These are phyloP conservation scores for Xiphorhynchus erythropygius DNA, from an alignment of 2,797 vertebrate genomes.

Conservation along the genomic window DNA sequence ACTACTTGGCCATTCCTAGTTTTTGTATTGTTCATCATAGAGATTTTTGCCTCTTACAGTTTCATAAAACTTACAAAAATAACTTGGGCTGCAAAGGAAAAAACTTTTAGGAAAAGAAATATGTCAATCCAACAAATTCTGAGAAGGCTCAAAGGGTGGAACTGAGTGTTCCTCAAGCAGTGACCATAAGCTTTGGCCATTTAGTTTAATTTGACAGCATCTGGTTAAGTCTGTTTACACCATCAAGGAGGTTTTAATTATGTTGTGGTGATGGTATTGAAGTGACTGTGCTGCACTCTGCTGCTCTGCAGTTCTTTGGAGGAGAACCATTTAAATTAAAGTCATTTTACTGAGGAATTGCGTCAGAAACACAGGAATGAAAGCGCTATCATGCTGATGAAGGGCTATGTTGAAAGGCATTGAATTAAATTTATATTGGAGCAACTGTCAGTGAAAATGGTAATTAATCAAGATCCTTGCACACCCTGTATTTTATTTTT, in stretches of 20 bases:
- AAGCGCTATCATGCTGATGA: neutral
- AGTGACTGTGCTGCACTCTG: neutral
- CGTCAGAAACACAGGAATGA: neutral
- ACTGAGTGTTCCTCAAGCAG: neutral
- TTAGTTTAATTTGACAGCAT: neutral
- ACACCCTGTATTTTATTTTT: neutral
- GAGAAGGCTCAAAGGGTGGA: neutral
- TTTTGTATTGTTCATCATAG: neutral
- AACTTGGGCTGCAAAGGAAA: neutral
- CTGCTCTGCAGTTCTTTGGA: neutral
- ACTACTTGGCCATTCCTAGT: neutral
- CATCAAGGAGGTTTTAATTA: neutral
- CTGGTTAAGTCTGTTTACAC: neutral
- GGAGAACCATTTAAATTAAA: neutral
- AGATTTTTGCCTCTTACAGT: neutral
- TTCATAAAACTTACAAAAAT: neutral
- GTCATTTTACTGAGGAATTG: neutral
- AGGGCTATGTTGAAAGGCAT: neutral
- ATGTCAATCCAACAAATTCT: accelerated
- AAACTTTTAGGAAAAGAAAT: neutral
- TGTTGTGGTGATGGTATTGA: neutral
- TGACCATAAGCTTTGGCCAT: neutral
- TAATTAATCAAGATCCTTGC: conserved; percentile 51
- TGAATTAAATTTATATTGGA: conserved; percentile 45
- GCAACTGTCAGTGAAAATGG: conserved; percentile 9